phyloP scores from a whole-genome alignment of 1,140 invertebrate species.

The Pseudomyrmex cubaensis region DNA sequence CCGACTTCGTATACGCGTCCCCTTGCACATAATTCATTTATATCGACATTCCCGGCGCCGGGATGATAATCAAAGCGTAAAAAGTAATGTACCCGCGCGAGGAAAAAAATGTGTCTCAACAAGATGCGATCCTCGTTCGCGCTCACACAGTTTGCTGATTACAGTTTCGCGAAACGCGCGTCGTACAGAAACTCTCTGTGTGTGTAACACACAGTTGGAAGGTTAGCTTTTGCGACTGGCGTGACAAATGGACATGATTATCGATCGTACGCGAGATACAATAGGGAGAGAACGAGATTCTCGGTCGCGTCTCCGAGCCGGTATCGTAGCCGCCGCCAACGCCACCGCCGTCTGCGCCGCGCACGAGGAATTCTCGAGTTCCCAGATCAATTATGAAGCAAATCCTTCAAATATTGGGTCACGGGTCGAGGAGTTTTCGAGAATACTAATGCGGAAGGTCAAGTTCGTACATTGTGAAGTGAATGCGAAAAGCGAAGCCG shows the following conservation, averaged over 20 bases:
- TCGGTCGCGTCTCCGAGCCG: constrained; percentile 14
- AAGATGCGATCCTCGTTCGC: constrained; percentile 17
- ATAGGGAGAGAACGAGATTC: constrained; percentile 59
- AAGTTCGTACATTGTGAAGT: constrained; percentile 2
- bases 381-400: constrained; percentile 63
- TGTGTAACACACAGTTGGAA: too few species aligned
- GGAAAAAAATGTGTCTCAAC: background rate
- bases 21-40: background rate
- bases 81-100: background rate
- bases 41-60: background rate
- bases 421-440: constrained; percentile 58
- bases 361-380: constrained; percentile 63
- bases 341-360: background rate
- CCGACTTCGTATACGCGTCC: background rate
- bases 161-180: background rate
- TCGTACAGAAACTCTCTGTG: background rate
- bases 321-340: background rate
- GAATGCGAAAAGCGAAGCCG: background rate
- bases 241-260: constrained; percentile 68
- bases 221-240: constrained; percentile 12
- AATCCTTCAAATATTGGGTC: constrained; percentile 68
- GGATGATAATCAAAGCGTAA: background rate
- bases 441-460: constrained; percentile 68
- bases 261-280: constrained; percentile 58
- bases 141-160: background rate